Evolutionary conservation across 2,113 vertebrate genomes (phyloP), one percentile per base, ranked within the genome.

Genomic region (Pygathrix nemaeus): DNA sequence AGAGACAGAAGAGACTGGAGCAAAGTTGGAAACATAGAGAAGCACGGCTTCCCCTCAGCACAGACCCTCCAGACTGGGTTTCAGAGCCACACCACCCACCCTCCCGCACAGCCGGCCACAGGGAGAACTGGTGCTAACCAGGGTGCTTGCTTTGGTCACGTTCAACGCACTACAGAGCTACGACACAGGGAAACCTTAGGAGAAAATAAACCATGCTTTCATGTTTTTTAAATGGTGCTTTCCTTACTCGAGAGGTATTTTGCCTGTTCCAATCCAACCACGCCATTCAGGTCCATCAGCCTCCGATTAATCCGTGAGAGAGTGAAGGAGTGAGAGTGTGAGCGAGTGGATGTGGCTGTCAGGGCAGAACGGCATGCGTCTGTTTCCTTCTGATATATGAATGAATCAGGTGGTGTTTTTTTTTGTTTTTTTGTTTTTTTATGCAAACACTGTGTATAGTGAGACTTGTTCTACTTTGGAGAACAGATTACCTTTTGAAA

Each of bases 381-480:
- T 64, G 35, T 59, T 27, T 52, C 79, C 90, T 68, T 55, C 83
- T 92, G 73, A 83, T 79, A 88, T 96, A 85, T 85, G 94, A 97
- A 95, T 12, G 96, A 95, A 93, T 98, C 98, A 97, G 98, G 97
- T 97, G 48, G 48, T 50, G 48, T 0, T 50, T 50, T 50, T 50
- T 50, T 50, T 50, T 50, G 48, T 50, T 50, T 14, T 14, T 50
- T 50, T 64, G 97, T 97, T 90, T 92, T 70, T 83, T 93, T 84
- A 96, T 96, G 93, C 96, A 84, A 98, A 96, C 98, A 99, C 98
- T 98, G 98, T 98, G 98, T 98, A 90, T 35, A 48, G 96, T 83
- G 93, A 92, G 84, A 95, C 81, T 93, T 89, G 5, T 94, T 97
- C 96, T 95, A 45, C 84, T 89, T 73, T 66, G 84, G 97, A 96